Percentiles rank a stretch among this genome's conserved stretches.
Conservation (phyloP, 1,140 invertebrate species). For the Psilanteris sp. region DNA sequence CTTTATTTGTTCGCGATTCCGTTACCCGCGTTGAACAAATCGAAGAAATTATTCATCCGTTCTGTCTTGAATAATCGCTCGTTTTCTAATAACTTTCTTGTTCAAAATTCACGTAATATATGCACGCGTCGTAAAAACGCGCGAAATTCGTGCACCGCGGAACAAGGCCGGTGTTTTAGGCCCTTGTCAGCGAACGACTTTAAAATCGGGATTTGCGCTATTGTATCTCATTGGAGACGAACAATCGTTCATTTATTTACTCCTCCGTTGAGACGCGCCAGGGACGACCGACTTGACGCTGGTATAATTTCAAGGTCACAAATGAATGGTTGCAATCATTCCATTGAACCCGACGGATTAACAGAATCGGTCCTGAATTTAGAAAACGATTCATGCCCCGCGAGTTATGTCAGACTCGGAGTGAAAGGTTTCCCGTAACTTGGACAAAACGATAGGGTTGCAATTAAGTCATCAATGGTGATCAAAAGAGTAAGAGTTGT, state of each 20-base stretch:
- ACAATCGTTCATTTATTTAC: conserved; percentile 7
- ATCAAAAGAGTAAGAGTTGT: conserved; percentile 21
- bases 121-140: too few relatives aligned
- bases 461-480: conserved; percentile 20
- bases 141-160: too few relatives aligned
- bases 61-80: conserved; percentile 5
- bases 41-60: neutral
- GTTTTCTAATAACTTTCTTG: conserved; percentile 4
- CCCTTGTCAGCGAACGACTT: too few relatives aligned
- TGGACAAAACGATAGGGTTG: neutral
- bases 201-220: too few relatives aligned
- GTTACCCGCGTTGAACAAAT: conserved; percentile 4
- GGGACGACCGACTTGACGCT: neutral
- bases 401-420: neutral
- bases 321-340: too few relatives aligned
- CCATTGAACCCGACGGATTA: neutral
- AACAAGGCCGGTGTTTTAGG: too few relatives aligned
- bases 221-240: neutral
- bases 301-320: too few relatives aligned
- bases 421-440: conserved; percentile 1
- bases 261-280: too few relatives aligned
- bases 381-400: conserved; percentile 1
- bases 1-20: neutral
- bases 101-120: conserved; percentile 3
- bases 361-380: neutral